Evolutionary conservation across 2,113 vertebrate species (phyloP).

Genomic region (Stigmatopora argus): DNA sequence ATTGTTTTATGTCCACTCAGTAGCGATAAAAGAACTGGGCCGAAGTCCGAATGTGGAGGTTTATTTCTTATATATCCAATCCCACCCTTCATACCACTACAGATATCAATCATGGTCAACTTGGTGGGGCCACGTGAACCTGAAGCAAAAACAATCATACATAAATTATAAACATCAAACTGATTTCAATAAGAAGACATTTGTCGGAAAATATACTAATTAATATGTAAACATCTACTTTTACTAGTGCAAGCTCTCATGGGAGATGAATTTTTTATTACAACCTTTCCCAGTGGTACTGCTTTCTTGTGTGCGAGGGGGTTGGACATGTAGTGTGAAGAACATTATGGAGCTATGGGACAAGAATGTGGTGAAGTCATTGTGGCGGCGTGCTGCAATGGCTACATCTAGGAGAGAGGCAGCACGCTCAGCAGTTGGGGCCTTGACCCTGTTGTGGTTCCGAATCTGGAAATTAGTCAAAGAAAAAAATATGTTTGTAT

Average conservation of each 20-base stretch:
- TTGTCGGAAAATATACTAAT: neutral
- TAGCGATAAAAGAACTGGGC: slow-evolving; percentile 84
- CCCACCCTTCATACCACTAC: slow-evolving; percentile 84
- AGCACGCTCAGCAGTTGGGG: slow-evolving; percentile 86
- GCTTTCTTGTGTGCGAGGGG: slow-evolving; percentile 85
- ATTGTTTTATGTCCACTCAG: slow-evolving; percentile 88
- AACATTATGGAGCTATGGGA: slow-evolving; percentile 92
- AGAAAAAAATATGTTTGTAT: neutral
- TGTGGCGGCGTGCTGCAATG: slow-evolving; percentile 76
- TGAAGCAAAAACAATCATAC: slow-evolving; percentile 34
- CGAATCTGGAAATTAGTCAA: slow-evolving; percentile 71
- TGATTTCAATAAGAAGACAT: neutral
- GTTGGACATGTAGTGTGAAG: slow-evolving; percentile 92
- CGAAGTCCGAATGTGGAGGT: slow-evolving; percentile 83
- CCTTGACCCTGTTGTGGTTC: slow-evolving; percentile 89
- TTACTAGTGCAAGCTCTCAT: neutral
- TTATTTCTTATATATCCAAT: slow-evolving; percentile 64
- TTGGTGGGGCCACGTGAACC: slow-evolving; percentile 88
- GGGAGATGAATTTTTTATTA: slow-evolving; percentile 28
- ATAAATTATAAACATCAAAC: neutral
- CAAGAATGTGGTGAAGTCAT: slow-evolving; percentile 61
- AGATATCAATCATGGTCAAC: slow-evolving; percentile 93
- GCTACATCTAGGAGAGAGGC: slow-evolving; percentile 90
- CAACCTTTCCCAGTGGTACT: slow-evolving; percentile 79
- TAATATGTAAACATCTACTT: neutral